Percentiles rank a stretch among this genome's conserved stretches.
Conservation (phyloP, 2,113 vertebrate genomes). For the Rattus rattus region DNA sequence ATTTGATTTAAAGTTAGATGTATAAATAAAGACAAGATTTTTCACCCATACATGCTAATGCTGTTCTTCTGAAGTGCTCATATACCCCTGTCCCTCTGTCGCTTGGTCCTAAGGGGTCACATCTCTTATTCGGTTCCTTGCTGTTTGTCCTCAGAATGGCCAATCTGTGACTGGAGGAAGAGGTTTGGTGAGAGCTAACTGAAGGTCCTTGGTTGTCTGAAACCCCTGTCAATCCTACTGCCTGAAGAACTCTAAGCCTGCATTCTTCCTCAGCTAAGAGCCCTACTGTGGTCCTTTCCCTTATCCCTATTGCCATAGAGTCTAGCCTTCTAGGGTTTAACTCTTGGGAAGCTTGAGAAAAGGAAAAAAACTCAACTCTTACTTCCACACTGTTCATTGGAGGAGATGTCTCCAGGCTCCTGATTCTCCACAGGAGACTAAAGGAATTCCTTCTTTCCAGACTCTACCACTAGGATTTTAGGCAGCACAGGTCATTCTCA, state of each 20-base stretch:
- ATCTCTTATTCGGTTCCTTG: background rate
- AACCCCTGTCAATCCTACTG: background rate
- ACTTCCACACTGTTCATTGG: background rate
- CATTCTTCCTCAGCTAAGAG: background rate
- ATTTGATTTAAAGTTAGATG: conserved; percentile 10
- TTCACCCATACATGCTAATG: background rate
- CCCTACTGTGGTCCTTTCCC: background rate
- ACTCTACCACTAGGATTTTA: background rate
- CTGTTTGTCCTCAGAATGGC: background rate
- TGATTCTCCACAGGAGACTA: background rate
- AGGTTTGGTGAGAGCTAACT: background rate
- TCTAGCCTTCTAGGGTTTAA: background rate
- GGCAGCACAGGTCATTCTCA: background rate
- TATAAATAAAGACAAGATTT: background rate
- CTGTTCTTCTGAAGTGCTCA: background rate
- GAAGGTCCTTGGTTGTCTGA: background rate
- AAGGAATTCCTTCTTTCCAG: background rate
- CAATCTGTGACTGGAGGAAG: background rate
- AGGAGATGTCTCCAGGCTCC: background rate
- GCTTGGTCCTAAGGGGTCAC: background rate
- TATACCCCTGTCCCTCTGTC: background rate
- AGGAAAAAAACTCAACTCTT: background rate
- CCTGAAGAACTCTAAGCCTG: background rate
- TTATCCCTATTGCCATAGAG: background rate
- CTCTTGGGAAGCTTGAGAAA: background rate